Evolutionary conservation across 2,113 vertebrate genomes (phyloP), one percentile per base, ranked within the genome.

Genomic region (Grammomys surdaster): DNA sequence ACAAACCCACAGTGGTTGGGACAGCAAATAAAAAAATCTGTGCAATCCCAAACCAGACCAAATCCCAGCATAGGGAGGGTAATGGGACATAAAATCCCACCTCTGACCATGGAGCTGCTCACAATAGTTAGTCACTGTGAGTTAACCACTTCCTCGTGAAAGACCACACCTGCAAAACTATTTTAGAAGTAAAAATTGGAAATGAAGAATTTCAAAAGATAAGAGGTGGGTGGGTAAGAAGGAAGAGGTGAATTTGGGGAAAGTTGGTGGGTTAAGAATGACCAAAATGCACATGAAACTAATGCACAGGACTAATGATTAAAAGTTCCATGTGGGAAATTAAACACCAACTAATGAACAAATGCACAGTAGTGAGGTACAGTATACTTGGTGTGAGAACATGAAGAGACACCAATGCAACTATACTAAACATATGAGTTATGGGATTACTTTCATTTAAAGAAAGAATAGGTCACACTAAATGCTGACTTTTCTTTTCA

Each of bases 281-380:
- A 84, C 24, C 6, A 28, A 84, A 43, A 40, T 7, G 7, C 7
- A 40, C 17, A 60, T 5, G 24, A 63, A 84, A 43, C n/a, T 9
- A 51, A 51, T 24, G 17, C n/a, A 63, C n/a, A 84, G 28, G 20
- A 54, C 31, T 20, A 80, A 54, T 22, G 8, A 78, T 19, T 33
- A 19, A 84, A 86, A 70, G 82, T 88, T 12, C 36, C 2, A 7
- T 56, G 69, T 77, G 51, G 54, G 54, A 94, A 90, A 84, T 73
- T n/a, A 96, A 94, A 24, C 17, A 33, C 85, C 11, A 40, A 43
- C 4, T 60, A 87, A 54, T 36, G 24, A 65, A 33, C 9, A n/a
- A 54, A 9, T 2, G 7, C 3, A 60, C 13, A 63, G 7, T 22
- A 24, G 7, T n/a, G 1, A 31, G 78, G 48, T 36, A 7, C 0